A percentile compares a stretch with the other conserved stretches of the same genome.
Conservation (phyloP, 2,797 vertebrate genomes). For the Esox masquinongy region DNA sequence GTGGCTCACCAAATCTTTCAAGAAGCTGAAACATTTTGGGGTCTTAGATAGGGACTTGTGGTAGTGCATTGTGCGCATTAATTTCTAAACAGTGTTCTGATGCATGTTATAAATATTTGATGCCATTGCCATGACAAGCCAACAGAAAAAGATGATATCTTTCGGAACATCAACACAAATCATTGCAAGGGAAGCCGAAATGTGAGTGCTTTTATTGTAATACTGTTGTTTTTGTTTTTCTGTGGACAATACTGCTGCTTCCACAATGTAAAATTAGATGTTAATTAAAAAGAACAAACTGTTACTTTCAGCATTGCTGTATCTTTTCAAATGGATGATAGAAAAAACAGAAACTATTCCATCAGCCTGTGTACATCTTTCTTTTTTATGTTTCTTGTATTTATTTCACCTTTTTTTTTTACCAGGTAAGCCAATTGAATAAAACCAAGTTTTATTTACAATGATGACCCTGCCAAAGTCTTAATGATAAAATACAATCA, state of each 20-base stretch:
- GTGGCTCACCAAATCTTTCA: background rate
- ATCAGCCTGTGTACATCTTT: background rate
- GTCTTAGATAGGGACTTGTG: background rate
- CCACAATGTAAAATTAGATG: background rate
- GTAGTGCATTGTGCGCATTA: background rate
- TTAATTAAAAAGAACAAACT: background rate
- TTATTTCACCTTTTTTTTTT: background rate
- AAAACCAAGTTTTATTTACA: too few relatives aligned
- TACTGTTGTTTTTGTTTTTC: background rate
- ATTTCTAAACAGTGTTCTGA: constrained; percentile 10
- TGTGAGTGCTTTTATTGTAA: background rate
- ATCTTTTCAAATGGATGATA: background rate
- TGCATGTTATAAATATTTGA: background rate
- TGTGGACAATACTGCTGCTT: background rate
- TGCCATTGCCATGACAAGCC: background rate
- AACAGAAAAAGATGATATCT: constrained; percentile 8
- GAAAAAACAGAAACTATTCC: background rate
- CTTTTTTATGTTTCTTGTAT: background rate
- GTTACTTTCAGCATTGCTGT: background rate
- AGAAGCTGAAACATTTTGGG: background rate
- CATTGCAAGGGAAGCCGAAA: background rate
- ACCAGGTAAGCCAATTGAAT: too few relatives aligned
- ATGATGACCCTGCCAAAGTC: too few relatives aligned
- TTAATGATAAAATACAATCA: too few relatives aligned
- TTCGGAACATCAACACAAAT: constrained; percentile 5